phyloP scores from a whole-genome alignment of 2,888 invertebrate genomes.

The Lasioglossum calceatum region DNA sequence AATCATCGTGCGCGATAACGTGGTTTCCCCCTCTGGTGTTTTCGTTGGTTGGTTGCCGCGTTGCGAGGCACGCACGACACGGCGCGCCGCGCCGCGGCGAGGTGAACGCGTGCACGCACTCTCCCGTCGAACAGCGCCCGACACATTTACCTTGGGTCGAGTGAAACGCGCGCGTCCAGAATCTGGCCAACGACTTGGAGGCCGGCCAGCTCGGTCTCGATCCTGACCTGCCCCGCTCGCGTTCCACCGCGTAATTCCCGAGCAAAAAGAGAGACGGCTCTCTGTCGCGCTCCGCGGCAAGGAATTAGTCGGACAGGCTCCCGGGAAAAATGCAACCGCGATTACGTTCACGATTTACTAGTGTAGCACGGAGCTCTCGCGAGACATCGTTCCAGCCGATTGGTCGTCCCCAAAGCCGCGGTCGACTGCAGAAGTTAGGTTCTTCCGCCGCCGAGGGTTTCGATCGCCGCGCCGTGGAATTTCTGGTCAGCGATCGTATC shows the following conservation, averaged over 20 bases:
- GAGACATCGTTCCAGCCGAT: not conserved
- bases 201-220: slow-evolving; percentile 63
- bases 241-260: slow-evolving; percentile 54
- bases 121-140: slow-evolving; percentile 16
- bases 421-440: not conserved
- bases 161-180: slow-evolving; percentile 54
- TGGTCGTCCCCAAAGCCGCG: not conserved
- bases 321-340: slow-evolving; percentile 47
- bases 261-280: slow-evolving; percentile 25
- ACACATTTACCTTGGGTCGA: slow-evolving; percentile 63
- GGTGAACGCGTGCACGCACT: not conserved
- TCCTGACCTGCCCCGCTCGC: slow-evolving; percentile 64
- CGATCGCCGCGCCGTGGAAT: not conserved
- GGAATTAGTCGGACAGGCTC: slow-evolving; percentile 24
- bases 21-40: not conserved
- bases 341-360: slow-evolving; percentile 40
- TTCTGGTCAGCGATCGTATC: not conserved
- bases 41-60: not conserved
- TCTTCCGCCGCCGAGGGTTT: not conserved
- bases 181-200: slow-evolving; percentile 70
- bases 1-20: slow-evolving; percentile 25
- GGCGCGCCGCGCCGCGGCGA: not conserved
- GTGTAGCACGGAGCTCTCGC: not conserved
- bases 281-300: not conserved
- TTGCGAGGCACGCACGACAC: not conserved